Conservation (phyloP, 2,888 invertebrate genomes). For the Folsomia manolachei region DNA sequence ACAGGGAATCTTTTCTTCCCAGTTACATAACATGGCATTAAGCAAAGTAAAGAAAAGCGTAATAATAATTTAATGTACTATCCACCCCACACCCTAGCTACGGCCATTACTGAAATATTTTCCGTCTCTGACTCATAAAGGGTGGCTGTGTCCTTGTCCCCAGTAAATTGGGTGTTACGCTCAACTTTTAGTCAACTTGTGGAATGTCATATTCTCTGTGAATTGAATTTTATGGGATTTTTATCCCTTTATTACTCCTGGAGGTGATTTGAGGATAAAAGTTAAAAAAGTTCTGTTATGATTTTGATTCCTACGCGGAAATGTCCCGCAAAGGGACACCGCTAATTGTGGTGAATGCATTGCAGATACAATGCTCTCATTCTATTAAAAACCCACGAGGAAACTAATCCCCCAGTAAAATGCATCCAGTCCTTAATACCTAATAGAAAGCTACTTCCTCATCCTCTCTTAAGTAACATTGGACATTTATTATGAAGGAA, state of each 20-base stretch:
- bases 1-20: background rate
- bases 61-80: slow-evolving; percentile 10
- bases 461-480: slow-evolving; percentile 1
- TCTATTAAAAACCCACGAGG: background rate
- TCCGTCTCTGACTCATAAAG: slow-evolving; percentile 3
- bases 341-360: background rate
- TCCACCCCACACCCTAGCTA: too few species aligned
- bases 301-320: background rate
- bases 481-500: slow-evolving; percentile 16
- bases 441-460: background rate
- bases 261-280: background rate
- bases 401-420: background rate
- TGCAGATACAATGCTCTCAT: background rate
- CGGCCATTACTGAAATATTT: too few species aligned
- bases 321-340: background rate
- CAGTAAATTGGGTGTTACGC: background rate
- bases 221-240: background rate
- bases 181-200: background rate
- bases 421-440: background rate
- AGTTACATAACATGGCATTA: background rate
- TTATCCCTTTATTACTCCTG: background rate
- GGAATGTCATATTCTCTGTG: too few species aligned
- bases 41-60: background rate
- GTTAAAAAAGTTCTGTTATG: background rate
- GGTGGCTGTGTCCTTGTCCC: background rate